phyloP scores from a whole-genome alignment of 2,888 invertebrate genomes.

The Priocnemis perturbator region DNA sequence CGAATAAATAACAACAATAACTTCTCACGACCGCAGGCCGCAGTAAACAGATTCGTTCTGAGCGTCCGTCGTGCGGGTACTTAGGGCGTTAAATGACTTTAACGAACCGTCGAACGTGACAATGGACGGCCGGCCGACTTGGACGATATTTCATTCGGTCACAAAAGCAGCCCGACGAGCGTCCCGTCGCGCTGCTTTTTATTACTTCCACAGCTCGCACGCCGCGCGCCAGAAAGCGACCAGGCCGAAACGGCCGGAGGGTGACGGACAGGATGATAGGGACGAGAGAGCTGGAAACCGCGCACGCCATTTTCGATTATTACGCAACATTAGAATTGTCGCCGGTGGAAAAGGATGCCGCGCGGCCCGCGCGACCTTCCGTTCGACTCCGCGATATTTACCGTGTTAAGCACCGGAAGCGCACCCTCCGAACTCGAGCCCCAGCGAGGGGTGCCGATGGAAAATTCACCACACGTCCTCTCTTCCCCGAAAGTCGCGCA shows the following conservation, averaged over 20 bases:
- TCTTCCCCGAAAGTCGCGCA: background rate
- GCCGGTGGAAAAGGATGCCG: background rate
- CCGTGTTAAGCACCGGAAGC: background rate
- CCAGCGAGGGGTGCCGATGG: background rate
- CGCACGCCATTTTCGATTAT: slow-evolving; percentile 2
- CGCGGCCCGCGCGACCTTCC: slow-evolving; percentile 6
- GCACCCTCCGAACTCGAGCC: background rate
- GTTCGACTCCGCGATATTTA: slow-evolving; percentile 4
- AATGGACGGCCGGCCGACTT: slow-evolving; percentile 42
- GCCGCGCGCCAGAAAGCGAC: background rate
- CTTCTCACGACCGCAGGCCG: too few species aligned
- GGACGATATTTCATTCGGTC: slow-evolving; percentile 49
- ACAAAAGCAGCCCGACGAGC: slow-evolving; percentile 30
- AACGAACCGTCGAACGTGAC: slow-evolving; percentile 50
- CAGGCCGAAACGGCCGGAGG: background rate
- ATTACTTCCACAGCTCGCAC: slow-evolving; percentile 47
- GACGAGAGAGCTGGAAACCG: background rate
- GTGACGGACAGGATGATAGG: background rate
- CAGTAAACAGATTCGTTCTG: too few species aligned
- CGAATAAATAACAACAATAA: too few species aligned
- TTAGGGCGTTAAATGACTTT: slow-evolving; percentile 45
- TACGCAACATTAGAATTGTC: slow-evolving; percentile 9
- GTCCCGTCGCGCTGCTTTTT: slow-evolving; percentile 31
- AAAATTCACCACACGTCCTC: too few species aligned
- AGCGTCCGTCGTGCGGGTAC: slow-evolving; percentile 7